Conservation (phyloP, 2,888 invertebrate species). For the Allacma fusca region DNA sequence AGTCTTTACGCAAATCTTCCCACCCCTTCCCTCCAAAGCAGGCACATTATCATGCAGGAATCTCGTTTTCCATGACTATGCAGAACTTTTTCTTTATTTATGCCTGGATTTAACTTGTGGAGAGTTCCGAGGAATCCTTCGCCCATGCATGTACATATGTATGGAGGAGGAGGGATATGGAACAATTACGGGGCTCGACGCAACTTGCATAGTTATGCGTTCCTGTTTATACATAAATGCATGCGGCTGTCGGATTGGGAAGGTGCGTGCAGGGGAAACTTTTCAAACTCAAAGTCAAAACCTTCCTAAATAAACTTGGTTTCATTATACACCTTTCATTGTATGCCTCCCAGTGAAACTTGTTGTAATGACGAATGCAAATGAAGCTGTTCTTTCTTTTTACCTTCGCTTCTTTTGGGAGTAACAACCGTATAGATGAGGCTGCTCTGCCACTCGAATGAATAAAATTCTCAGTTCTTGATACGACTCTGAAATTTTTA, state of each 20-base stretch:
- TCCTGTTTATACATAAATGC: too few relatives aligned
- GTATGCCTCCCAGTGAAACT: not conserved
- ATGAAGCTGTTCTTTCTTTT: too few relatives aligned
- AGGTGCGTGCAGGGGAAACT: conserved; percentile 2
- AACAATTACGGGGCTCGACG: too few relatives aligned
- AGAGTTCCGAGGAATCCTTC: not conserved
- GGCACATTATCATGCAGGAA: not conserved
- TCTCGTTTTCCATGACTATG: not conserved
- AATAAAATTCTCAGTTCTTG: too few relatives aligned
- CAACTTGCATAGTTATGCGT: too few relatives aligned
- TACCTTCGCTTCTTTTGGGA: too few relatives aligned
- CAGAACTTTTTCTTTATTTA: conserved; percentile 1
- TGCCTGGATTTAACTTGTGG: not conserved
- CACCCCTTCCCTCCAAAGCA: too few relatives aligned
- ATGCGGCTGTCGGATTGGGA: not conserved
- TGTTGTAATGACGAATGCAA: not conserved
- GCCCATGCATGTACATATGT: not conserved
- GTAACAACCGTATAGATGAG: too few relatives aligned
- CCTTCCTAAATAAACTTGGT: not conserved
- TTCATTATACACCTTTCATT: not conserved
- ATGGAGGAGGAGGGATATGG: too few relatives aligned
- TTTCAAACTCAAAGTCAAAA: not conserved
- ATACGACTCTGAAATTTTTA: too few relatives aligned
- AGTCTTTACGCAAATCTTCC: not conserved
- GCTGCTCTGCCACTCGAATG: too few relatives aligned